Evolutionary conservation across 37 sponge, comb jelly and placozoan genomes (phyloP).

Genomic region (Crambe crambe): DNA sequence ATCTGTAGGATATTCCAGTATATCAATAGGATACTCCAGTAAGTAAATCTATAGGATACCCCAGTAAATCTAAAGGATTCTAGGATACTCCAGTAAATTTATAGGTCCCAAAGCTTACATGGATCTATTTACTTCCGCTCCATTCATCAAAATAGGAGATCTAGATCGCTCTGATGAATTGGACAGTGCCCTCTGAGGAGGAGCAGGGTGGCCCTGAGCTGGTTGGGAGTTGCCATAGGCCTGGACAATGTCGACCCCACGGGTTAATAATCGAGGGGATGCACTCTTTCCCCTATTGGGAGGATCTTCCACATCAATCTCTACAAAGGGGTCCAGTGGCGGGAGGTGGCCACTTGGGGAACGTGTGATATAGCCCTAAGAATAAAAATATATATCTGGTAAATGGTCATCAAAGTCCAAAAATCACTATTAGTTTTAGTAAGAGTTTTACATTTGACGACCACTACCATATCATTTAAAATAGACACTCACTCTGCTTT

Average conservation of each 20-base stretch:
- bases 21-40: too few relatives aligned
- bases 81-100: too few relatives aligned
- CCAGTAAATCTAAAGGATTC: too few relatives aligned
- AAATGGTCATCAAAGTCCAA: too few relatives aligned
- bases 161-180: neutral
- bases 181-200: neutral
- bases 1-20: too few relatives aligned
- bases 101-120: neutral
- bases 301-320: conserved; percentile 24
- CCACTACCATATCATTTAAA: too few relatives aligned
- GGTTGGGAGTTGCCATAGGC: neutral
- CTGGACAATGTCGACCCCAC: neutral
- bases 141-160: neutral
- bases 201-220: neutral
- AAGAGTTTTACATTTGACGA: too few relatives aligned
- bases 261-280: neutral
- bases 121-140: neutral
- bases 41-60: too few relatives aligned
- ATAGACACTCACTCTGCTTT: conserved; percentile 41
- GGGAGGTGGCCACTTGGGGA: conserved; percentile 43
- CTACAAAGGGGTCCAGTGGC: conserved; percentile 66
- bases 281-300: neutral
- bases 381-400: too few relatives aligned
- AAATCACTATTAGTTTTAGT: too few relatives aligned
- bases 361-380: conserved; percentile 52